Percentiles rank a stretch among this genome's conserved stretches.
phyloP scores from a whole-genome alignment of 2,797 vertebrate genomes.

The Danio jaintianensis region DNA sequence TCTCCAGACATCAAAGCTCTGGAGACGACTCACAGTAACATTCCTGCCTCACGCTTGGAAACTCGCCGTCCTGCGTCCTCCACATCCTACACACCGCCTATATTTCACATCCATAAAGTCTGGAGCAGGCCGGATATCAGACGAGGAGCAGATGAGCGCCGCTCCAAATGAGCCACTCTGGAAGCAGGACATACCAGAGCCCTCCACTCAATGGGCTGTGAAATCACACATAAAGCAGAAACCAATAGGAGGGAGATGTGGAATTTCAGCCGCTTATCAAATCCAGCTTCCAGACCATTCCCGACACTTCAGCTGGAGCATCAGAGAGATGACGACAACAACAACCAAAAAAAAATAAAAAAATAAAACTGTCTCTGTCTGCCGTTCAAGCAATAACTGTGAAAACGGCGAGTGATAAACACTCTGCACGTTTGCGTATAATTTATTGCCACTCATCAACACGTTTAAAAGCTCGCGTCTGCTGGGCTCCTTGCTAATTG shows the following conservation, averaged over 20 bases:
- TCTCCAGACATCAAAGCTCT: constrained; percentile 78
- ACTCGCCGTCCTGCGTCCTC: constrained; percentile 31
- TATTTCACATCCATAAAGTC: constrained; percentile 78
- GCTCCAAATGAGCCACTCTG: constrained; percentile 52
- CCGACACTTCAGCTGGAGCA: constrained; percentile 15
- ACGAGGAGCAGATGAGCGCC: constrained; percentile 36
- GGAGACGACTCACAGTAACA: constrained; percentile 74
- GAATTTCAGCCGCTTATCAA: constrained; percentile 62
- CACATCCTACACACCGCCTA: constrained; percentile 45
- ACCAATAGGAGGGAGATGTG: constrained; percentile 63
- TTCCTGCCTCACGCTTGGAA: constrained; percentile 72
- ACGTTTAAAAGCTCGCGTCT: constrained; percentile 25
- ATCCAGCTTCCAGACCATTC: constrained; percentile 27
- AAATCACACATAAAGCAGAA: constrained; percentile 64
- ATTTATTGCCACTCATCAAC: constrained; percentile 49
- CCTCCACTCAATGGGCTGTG: constrained; percentile 64
- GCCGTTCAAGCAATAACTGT: constrained; percentile 39
- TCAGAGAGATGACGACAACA: background rate
- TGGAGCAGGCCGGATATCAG: constrained; percentile 36
- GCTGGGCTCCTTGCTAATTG: constrained; percentile 40
- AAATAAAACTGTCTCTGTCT: constrained; percentile 20
- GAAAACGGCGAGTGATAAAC: constrained; percentile 28
- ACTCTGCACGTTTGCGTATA: constrained; percentile 23
- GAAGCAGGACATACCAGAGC: constrained; percentile 66
- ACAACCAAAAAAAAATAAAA: constrained; percentile 24